A percentile compares a stretch with the other conserved stretches of the same genome.
phyloP scores from a whole-genome alignment of 2,113 vertebrate genomes.

The Spermophilus dauricus region DNA sequence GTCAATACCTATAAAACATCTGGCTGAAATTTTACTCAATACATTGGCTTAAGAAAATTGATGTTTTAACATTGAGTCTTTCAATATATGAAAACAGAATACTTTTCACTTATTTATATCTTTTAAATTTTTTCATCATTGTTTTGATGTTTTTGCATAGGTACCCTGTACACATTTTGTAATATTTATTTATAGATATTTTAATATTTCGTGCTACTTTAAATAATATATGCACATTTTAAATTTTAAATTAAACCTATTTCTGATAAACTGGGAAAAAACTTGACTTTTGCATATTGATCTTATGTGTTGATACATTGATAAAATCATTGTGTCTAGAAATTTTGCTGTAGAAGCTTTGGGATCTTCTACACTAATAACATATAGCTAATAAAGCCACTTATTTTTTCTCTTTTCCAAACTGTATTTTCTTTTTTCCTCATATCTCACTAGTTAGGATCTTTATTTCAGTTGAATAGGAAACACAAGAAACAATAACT shows the following conservation, averaged over 20 bases:
- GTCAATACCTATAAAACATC: background rate
- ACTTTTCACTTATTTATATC: background rate
- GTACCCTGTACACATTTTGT: background rate
- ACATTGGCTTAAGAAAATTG: background rate
- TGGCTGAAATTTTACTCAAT: background rate
- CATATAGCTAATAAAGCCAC: background rate
- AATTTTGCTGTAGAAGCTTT: background rate
- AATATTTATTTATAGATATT: background rate
- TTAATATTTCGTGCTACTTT: background rate
- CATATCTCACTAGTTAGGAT: background rate
- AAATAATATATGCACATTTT: background rate
- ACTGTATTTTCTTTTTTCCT: background rate
- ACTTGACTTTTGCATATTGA: background rate
- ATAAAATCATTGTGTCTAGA: background rate
- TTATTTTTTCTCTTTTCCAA: background rate
- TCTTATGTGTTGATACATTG: background rate
- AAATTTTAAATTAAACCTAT: background rate
- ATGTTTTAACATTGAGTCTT: background rate
- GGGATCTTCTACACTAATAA: background rate
- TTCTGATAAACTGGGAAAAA: background rate
- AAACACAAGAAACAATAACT: background rate
- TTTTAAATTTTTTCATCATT: background rate
- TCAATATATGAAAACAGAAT: too few relatives aligned
- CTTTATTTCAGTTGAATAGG: background rate
- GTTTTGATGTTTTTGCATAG: background rate